phyloP scores from a whole-genome alignment of 2,113 vertebrate genomes.

The Bufo bufo region DNA sequence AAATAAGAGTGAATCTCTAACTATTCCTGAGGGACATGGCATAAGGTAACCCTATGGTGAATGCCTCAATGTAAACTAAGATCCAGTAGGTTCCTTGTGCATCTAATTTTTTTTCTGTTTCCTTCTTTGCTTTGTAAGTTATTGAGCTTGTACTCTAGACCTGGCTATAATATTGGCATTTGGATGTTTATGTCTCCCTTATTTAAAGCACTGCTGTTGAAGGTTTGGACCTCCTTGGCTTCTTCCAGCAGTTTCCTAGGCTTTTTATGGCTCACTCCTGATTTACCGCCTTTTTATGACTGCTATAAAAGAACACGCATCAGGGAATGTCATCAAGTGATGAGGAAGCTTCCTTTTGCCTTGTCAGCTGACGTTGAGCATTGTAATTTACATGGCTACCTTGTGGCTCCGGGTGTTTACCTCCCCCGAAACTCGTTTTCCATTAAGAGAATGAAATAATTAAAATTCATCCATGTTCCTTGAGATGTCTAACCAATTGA shows the following conservation, averaged over 20 bases:
- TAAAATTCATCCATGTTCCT: conserved; percentile 61
- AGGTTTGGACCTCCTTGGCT: conserved; percentile 52
- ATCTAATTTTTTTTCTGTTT: not conserved
- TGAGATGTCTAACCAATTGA: conserved; percentile 57
- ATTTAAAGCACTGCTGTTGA: conserved; percentile 52
- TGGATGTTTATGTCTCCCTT: conserved; percentile 39
- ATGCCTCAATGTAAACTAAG: too few relatives aligned
- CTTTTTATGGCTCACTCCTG: conserved; percentile 58
- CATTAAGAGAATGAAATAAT: conserved; percentile 58
- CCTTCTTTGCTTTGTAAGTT: not conserved
- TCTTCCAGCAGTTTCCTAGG: conserved; percentile 57
- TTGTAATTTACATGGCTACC: conserved; percentile 60
- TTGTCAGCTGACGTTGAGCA: conserved; percentile 59
- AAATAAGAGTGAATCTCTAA: too few relatives aligned
- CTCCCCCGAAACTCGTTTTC: conserved; percentile 47
- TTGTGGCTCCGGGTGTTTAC: conserved; percentile 57
- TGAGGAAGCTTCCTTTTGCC: conserved; percentile 54
- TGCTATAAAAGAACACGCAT: conserved; percentile 62
- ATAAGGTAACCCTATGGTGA: too few relatives aligned
- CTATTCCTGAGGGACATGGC: too few relatives aligned
- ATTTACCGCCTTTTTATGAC: conserved; percentile 62
- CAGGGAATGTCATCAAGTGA: conserved; percentile 60
- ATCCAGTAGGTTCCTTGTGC: not conserved
- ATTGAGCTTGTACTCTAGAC: not conserved
- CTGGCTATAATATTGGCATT: conserved; percentile 12